Percentiles rank a stretch among this genome's conserved stretches.
phyloP scores from a whole-genome alignment of 2,888 invertebrate genomes.

The Litoditis marina region DNA sequence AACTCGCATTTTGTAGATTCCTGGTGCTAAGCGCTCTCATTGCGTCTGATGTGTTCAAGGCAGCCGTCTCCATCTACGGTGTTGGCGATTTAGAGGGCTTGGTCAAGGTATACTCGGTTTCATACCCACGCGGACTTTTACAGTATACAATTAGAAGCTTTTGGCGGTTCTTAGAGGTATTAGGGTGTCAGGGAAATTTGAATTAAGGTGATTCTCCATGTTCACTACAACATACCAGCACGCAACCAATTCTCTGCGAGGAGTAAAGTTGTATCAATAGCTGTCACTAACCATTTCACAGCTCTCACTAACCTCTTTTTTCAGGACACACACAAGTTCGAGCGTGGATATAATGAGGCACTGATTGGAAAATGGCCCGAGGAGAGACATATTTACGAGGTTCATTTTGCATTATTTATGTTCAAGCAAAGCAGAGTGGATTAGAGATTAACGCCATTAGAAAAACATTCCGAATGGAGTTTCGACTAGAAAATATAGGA shows the following conservation, averaged over 20 bases:
- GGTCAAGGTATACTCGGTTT: slow-evolving; percentile 25
- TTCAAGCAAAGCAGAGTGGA: no score
- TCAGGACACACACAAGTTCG: slow-evolving; percentile 65
- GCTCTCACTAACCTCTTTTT: no score
- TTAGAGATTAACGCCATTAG: no score
- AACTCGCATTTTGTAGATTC: slow-evolving; percentile 30
- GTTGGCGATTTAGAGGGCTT: slow-evolving; percentile 63
- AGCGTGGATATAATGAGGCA: slow-evolving; percentile 62
- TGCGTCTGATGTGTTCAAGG: slow-evolving; percentile 61
- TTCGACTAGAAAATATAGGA: not conserved
- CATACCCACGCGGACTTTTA: no score
- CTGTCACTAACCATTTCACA: no score
- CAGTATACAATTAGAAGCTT: no score
- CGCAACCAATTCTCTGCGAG: no score
- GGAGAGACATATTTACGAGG: slow-evolving; percentile 44
- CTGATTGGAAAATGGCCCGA: slow-evolving; percentile 59
- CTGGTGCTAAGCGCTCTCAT: slow-evolving; percentile 43
- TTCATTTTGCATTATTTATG: slow-evolving; percentile 34
- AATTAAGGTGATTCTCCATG: no score
- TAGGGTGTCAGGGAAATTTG: no score
- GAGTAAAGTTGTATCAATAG: no score
- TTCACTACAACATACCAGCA: no score
- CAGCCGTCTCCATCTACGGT: slow-evolving; percentile 64
- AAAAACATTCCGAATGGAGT: not conserved
- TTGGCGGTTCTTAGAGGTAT: not conserved